phyloP scores from a whole-genome alignment of 2,797 vertebrate species.

The Pseudochirops cupreus region DNA sequence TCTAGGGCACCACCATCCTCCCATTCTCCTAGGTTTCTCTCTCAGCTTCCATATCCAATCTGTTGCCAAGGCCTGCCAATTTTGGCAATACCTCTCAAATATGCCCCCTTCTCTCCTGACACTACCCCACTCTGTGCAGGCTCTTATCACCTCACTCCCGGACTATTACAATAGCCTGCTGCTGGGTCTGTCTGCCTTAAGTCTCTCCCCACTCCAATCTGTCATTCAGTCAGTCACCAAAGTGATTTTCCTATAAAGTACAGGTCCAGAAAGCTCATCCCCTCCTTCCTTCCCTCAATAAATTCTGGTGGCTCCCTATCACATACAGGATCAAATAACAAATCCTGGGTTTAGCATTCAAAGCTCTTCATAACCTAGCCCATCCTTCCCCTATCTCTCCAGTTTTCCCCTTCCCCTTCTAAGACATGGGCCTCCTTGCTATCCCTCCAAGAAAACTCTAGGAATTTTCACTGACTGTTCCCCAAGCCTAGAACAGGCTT shows the following conservation, averaged over 20 bases:
- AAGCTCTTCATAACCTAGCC: neutral
- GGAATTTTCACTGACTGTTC: too few relatives aligned
- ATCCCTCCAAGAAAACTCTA: neutral
- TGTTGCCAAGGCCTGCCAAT: slow-evolving; percentile 4
- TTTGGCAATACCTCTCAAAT: slow-evolving; percentile 38
- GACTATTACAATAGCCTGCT: neutral
- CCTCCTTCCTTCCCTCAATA: neutral
- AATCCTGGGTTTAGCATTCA: slow-evolving; percentile 41
- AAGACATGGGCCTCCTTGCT: neutral
- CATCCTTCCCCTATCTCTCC: slow-evolving; percentile 27
- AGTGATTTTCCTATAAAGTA: slow-evolving; percentile 21
- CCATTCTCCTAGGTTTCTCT: too few relatives aligned
- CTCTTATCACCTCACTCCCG: neutral
- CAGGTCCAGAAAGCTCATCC: neutral
- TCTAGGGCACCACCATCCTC: too few relatives aligned
- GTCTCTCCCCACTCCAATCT: neutral
- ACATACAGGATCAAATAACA: slow-evolving; percentile 1
- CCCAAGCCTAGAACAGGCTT: neutral
- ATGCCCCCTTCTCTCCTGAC: neutral
- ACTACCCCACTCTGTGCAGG: neutral
- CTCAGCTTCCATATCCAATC: neutral
- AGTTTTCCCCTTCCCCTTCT: slow-evolving; percentile 29
- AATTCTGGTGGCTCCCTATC: slow-evolving; percentile 22
- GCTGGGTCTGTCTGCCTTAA: neutral
- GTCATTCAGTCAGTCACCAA: slow-evolving; percentile 25